Evolutionary conservation across 2,797 vertebrate species (phyloP).

Genomic region (Alosa sapidissima): DNA sequence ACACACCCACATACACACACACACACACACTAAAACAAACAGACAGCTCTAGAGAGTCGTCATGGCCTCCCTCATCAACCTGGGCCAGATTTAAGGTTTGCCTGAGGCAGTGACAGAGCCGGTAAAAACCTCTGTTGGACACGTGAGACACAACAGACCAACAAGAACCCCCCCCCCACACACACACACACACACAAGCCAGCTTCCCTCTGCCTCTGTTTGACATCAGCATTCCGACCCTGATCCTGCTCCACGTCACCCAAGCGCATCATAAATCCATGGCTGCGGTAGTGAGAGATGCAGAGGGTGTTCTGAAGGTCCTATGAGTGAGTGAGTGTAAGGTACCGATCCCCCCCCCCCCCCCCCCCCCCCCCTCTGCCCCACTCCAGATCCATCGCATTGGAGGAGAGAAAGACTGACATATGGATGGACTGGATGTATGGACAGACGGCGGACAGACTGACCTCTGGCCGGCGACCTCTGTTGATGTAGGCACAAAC

Average conservation of each 20-base stretch:
- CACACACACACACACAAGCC: not conserved
- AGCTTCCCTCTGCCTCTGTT: not conserved
- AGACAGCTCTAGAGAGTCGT: not conserved
- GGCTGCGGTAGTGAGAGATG: not conserved
- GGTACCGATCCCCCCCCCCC: not conserved
- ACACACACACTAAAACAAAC: not conserved
- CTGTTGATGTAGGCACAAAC: conserved; percentile 92
- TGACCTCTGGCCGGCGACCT: conserved; percentile 91
- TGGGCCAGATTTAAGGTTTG: not conserved
- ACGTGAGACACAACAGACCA: conserved; percentile 9
- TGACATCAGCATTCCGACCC: not conserved
- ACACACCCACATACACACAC: not conserved
- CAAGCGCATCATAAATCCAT: not conserved
- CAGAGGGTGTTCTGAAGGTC: not conserved
- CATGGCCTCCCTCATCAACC: not conserved
- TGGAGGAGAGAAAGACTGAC: not conserved
- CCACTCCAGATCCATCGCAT: not conserved
- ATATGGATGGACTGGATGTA: not conserved
- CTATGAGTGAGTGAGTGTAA: not conserved
- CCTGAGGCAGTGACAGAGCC: not conserved
- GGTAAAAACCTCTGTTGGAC: not conserved
- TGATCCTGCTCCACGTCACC: not conserved
- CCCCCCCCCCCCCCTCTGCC: no score
- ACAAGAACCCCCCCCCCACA: not conserved
- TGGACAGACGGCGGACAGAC: conserved; percentile 3